These are phyloP conservation scores for Melikaiella ostensackeni DNA, from an alignment of 2,888 invertebrate species.

Conservation along the genomic window DNA sequence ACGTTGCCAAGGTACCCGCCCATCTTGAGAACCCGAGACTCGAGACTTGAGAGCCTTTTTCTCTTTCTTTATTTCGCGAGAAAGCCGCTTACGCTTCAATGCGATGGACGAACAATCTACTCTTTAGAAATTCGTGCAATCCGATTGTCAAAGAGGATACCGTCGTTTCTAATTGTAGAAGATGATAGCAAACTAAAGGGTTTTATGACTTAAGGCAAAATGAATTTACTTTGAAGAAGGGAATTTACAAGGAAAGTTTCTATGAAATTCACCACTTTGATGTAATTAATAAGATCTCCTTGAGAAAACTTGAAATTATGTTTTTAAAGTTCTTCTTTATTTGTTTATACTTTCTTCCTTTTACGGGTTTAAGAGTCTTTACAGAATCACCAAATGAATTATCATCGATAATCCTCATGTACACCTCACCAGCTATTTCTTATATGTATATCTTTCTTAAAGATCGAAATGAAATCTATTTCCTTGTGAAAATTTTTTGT, in stretches of 20 bases:
- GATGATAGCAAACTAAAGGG: constrained; percentile 2
- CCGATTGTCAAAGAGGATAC: constrained; percentile 15
- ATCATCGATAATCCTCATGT: no score
- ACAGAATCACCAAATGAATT: no score
- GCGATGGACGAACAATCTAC: constrained; percentile 20
- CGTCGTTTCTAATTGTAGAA: constrained; percentile 2
- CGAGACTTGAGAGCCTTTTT: constrained; percentile 5
- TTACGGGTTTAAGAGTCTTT: no score
- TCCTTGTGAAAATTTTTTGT: no score
- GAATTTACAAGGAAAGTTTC: background rate
- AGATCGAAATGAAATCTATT: no score
- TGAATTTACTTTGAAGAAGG: constrained; percentile 6
- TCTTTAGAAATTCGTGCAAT: constrained; percentile 29
- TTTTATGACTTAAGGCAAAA: background rate
- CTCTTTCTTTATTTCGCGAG: constrained; percentile 17
- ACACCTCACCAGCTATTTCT: no score
- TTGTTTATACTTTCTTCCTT: no score
- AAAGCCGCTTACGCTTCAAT: constrained; percentile 38
- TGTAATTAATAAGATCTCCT: background rate
- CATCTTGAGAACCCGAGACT: constrained; percentile 43
- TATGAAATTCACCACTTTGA: background rate
- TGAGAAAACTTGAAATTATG: background rate
- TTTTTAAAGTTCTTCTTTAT: no score
- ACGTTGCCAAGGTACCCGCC: constrained; percentile 63
- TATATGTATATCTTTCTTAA: no score